Evolutionary conservation across 1,140 invertebrate species (phyloP).

Genomic region (Callitettix versicolor): DNA sequence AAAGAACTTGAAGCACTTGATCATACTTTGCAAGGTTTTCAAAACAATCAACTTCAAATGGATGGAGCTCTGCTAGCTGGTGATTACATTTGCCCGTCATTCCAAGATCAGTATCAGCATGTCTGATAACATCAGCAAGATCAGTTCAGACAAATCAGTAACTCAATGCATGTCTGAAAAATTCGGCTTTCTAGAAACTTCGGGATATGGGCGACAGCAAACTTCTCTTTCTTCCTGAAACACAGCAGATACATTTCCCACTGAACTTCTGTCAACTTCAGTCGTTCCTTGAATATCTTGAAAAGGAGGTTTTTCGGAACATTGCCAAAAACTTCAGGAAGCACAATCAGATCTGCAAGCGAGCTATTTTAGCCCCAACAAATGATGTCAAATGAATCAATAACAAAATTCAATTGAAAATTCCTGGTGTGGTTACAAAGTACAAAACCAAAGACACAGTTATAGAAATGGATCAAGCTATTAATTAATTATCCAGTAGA

Average conservation of each 20-base stretch:
- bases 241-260: background rate
- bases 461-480: no score
- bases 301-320: background rate
- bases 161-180: slow-evolving; percentile 26
- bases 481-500: no score
- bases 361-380: no score
- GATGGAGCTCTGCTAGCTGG: slow-evolving; percentile 33
- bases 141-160: slow-evolving; percentile 22
- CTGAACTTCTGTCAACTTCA: background rate
- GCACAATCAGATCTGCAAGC: no score
- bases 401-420: no score
- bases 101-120: no score
- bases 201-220: slow-evolving; percentile 20
- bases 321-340: background rate
- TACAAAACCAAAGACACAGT: no score
- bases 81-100: no score
- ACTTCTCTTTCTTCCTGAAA: background rate
- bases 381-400: no score
- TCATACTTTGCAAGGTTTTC: slow-evolving; percentile 27
- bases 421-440: no score
- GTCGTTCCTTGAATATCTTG: background rate
- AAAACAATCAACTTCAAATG: slow-evolving; percentile 12
- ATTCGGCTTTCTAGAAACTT: slow-evolving; percentile 22
- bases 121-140: no score
- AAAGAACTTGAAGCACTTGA: slow-evolving; percentile 26